Evolutionary conservation across 2,797 vertebrate genomes (phyloP), one percentile per base, ranked within the genome.

Genomic region (Martes flavigula): DNA sequence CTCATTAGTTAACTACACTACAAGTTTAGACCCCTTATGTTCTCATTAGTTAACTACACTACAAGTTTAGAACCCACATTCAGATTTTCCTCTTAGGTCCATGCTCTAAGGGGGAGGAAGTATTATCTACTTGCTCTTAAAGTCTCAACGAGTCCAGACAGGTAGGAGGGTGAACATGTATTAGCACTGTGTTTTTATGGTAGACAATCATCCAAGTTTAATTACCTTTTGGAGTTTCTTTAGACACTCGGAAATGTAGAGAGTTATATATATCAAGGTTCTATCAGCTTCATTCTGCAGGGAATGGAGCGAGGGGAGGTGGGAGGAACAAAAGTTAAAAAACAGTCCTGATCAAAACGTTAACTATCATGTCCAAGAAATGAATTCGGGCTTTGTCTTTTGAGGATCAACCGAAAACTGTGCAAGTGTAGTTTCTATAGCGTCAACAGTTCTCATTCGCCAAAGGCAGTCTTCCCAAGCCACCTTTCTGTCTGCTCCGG

Each of bases 181-280:
- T 23, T 9, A 51, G 43, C n/a, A 30, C 17, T 64, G 66, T 83
- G 38, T 56, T 75, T 82, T 89, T 58, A 40, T 21, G 9, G 40
- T 5, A 54, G 17, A 79, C 21, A 72, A 64, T 56, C 21, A 85
- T 13, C 35, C 27, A 30, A 11, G 15, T 82, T 84, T 90, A 62
- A 64, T 98, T 99, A 99, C 99, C 99, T 99, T 99, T 90, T 99
- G 99, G 88, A 99, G 99, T 97, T 99, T 99, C 98, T 99, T 99
- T 79, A 99, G 99, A 98, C 99, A 99, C 98, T 99, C 99, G 32
- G 99, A 99, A 98, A 99, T 99, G 98, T 99, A 99, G 60, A 99
- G 99, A 9, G 99, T 99, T 96, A 99, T 97, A 51, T 99, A 99
- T 98, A 99, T 99, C 98, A 99, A 98, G 1, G 99, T 99, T 98